These are phyloP conservation scores for Porphyrio hochstetteri DNA, from an alignment of 2,113 vertebrate species.

Conservation along the genomic window DNA sequence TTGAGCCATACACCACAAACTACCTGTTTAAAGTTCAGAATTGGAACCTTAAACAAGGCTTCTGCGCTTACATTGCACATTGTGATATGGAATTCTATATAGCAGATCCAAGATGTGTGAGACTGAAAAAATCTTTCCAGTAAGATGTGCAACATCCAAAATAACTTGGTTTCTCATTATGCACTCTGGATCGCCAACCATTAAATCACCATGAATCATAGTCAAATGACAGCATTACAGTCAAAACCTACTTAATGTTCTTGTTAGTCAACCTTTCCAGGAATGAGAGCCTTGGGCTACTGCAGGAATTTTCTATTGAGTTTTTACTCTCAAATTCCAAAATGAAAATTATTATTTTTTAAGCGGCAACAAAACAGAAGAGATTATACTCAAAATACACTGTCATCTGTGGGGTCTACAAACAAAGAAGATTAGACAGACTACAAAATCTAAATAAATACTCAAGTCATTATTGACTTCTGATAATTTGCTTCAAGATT, in stretches of 20 bases:
- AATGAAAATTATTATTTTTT: slow-evolving; percentile 12
- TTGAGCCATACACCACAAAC: slow-evolving; percentile 55
- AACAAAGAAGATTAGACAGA: not conserved
- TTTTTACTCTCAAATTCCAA: slow-evolving; percentile 46
- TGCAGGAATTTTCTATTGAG: not conserved
- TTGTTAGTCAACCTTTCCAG: slow-evolving; percentile 43
- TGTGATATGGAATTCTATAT: slow-evolving; percentile 1
- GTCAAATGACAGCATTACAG: slow-evolving; percentile 50
- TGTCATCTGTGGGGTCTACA: not conserved
- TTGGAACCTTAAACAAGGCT: slow-evolving; percentile 13
- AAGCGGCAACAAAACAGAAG: slow-evolving; percentile 32
- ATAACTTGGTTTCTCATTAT: slow-evolving; percentile 29
- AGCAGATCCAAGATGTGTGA: slow-evolving; percentile 9
- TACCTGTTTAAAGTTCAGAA: slow-evolving; percentile 34
- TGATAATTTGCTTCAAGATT: slow-evolving; percentile 26
- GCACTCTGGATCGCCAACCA: slow-evolving; percentile 14
- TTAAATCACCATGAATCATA: not conserved
- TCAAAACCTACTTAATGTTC: slow-evolving; percentile 46
- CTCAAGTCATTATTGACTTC: slow-evolving; percentile 4
- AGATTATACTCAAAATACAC: not conserved
- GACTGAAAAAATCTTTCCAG: slow-evolving; percentile 19
- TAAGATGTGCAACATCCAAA: slow-evolving; percentile 38
- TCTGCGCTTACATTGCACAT: not conserved
- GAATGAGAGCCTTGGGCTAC: slow-evolving; percentile 37
- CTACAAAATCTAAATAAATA: slow-evolving; percentile 58